Evolutionary conservation across 2,113 vertebrate genomes (phyloP).

Genomic region (Panthera uncia): DNA sequence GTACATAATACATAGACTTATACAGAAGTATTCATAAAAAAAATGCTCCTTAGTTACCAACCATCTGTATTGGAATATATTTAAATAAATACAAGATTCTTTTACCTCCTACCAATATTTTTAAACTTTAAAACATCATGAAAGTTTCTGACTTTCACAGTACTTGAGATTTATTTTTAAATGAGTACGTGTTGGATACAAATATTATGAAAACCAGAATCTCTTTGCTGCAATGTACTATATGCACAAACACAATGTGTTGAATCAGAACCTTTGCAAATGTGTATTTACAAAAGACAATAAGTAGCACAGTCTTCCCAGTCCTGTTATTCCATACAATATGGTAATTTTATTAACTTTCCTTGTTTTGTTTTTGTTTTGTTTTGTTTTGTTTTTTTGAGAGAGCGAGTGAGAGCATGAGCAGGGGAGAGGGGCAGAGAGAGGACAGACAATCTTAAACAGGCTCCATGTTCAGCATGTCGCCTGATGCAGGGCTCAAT

Average conservation of each 20-base stretch:
- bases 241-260: neutral
- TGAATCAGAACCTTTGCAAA: neutral
- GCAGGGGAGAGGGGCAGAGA: too few species aligned
- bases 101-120: constrained; percentile 29
- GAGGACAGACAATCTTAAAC: too few species aligned
- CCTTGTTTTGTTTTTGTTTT: too few species aligned
- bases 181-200: neutral
- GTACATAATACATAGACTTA: neutral
- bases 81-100: constrained; percentile 17
- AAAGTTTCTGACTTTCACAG: neutral
- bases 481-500: too few species aligned
- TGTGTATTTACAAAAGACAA: neutral
- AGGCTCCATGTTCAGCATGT: too few species aligned
- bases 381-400: too few species aligned
- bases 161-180: constrained; percentile 26
- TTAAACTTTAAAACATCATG: constrained; percentile 26
- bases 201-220: constrained; percentile 6
- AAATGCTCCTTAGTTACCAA: neutral
- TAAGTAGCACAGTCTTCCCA: neutral
- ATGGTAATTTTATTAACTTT: neutral
- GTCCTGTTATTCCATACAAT: neutral
- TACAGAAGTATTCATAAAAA: neutral
- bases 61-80: neutral
- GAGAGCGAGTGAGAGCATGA: too few species aligned
- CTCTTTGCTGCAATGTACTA: neutral